These are phyloP conservation scores for Corythoichthys intestinalis DNA, from an alignment of 2,113 vertebrate genomes.

Conservation along the genomic window DNA sequence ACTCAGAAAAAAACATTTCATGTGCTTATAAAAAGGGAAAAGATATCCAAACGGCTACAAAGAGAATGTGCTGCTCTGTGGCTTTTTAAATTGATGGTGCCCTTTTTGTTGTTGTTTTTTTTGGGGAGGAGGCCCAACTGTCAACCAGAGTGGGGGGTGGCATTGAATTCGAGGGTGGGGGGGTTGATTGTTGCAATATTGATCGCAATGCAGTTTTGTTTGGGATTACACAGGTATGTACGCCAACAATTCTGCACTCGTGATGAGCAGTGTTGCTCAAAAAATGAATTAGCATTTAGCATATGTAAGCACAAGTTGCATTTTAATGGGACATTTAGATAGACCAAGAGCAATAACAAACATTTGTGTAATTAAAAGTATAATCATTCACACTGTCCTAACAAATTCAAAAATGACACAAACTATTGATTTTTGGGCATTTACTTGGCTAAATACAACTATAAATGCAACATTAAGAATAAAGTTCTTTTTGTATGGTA, in stretches of 20 bases:
- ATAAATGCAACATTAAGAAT: too few relatives aligned
- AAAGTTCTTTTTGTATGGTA: too few relatives aligned
- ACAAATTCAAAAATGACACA: too few relatives aligned
- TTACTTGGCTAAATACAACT: too few relatives aligned
- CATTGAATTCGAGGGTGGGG: neutral
- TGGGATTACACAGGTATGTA: neutral
- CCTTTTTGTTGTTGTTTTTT: slow-evolving; percentile 55
- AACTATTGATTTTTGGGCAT: neutral
- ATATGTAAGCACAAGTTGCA: neutral
- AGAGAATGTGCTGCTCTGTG: neutral
- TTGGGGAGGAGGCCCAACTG: slow-evolving; percentile 75
- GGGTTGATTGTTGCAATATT: neutral
- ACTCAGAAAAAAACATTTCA: neutral
- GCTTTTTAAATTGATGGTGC: neutral
- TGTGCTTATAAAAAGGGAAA: neutral
- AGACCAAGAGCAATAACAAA: neutral
- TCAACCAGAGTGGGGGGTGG: slow-evolving; percentile 36
- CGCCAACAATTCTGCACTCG: neutral
- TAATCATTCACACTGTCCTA: neutral
- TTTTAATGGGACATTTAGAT: neutral
- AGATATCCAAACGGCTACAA: neutral
- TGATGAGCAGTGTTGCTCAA: neutral
- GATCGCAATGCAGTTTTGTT: neutral
- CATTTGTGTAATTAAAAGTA: neutral
- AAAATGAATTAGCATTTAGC: neutral